Base-by-base conservation (phyloP, 1,140 invertebrate species). In the Drosophila auraria region DNA sequence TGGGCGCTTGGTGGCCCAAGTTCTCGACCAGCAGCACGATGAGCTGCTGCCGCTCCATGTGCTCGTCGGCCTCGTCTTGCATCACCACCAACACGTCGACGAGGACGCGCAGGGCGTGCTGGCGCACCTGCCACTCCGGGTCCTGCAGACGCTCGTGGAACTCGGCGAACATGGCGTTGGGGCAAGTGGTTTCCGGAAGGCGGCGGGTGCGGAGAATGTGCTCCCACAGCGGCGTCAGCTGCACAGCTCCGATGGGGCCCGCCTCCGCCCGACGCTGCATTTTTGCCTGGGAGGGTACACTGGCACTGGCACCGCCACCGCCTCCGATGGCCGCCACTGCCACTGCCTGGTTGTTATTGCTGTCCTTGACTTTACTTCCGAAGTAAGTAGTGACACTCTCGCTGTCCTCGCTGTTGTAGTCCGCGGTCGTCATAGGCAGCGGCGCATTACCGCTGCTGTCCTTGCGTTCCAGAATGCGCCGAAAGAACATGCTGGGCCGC, bases 51-150 rank as follows among this genome's bases (percentile, higher is more conserved):
- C 93, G 92, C 61, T 93, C 91, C 92, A 95, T 94, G 44, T 94
- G 91, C 59, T 94, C 94, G 60, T 96, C 96, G 7, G 97, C 93
- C 33, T 94, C 93, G 50, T 95, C 94, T 14, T 94, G 94, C 61
- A 96, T 94, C 17, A 96, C 95, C 1, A 96, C 96, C 8, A 97
- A 92, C 23, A 97, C 93, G 91, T 97, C 96, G 11, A 95, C 94
- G 4, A 97, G 94, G 7, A 97, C 96, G 58, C 96, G 93, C 2
- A 97, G 92, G 20, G 96, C 96, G 87, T 97, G 96, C 50, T 97
- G 95, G 4, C 97, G 94, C 17, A 97, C 96, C 92, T 97, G 96
- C 95, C 96, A 96, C 93, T 97, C 96, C 0, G 96, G 96, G 92
- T 97, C 95, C 42, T 94, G 94, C n/a, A 97, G 93, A 42, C 96